These are phyloP conservation scores for Lacerta bilineata DNA, from an alignment of 2,797 vertebrate genomes.

Conservation along the genomic window DNA sequence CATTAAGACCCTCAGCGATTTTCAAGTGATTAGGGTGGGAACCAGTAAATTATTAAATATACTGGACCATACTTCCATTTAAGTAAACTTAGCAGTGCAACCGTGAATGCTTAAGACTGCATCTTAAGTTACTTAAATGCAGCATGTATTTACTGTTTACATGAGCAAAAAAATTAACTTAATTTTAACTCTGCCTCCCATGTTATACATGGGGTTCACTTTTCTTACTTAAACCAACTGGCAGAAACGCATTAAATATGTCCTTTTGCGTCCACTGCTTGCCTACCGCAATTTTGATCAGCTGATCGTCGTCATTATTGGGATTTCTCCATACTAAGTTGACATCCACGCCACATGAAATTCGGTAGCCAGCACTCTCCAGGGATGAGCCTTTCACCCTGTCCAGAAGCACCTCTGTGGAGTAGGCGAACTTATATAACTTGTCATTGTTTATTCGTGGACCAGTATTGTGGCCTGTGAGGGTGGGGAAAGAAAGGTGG, in stretches of 20 bases:
- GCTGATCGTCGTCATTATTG: constrained; percentile 89
- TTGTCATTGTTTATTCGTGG: constrained; percentile 91
- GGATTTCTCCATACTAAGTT: constrained; percentile 92
- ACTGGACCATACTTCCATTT: neutral
- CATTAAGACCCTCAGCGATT: no score
- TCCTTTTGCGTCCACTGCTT: neutral
- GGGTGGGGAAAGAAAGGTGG: constrained; percentile 43
- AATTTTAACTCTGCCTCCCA: neutral
- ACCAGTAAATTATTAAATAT: neutral
- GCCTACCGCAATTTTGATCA: constrained; percentile 88
- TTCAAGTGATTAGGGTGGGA: no score
- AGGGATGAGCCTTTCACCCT: constrained; percentile 79
- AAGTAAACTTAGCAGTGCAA: neutral
- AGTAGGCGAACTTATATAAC: constrained; percentile 92
- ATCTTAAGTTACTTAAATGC: neutral
- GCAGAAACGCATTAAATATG: neutral
- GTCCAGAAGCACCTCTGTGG: constrained; percentile 88
- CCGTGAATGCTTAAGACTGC: neutral
- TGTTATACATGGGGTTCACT: neutral
- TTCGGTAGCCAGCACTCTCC: constrained; percentile 85
- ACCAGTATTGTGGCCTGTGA: constrained; percentile 84
- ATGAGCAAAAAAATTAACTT: neutral
- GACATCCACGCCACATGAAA: constrained; percentile 87
- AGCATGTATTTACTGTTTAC: neutral
- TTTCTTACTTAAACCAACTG: neutral